A percentile compares a stretch with the other conserved stretches of the same genome.
Conservation (phyloP, 2,113 vertebrate genomes). For the Neodon shergylaensis region DNA sequence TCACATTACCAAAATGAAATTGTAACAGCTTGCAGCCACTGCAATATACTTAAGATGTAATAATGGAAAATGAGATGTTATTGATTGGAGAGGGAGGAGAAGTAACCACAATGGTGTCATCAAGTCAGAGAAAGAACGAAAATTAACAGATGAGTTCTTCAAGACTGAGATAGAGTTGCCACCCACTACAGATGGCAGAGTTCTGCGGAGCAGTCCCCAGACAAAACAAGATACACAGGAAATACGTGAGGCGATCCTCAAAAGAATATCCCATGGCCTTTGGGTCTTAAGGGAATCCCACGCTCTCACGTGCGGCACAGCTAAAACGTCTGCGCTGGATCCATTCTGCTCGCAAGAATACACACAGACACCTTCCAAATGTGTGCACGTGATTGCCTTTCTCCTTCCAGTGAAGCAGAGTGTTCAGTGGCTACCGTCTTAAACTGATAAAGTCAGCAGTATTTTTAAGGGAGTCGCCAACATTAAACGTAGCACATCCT, state of each 20-base stretch:
- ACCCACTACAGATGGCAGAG: conserved; percentile 72
- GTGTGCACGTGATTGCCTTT: background rate
- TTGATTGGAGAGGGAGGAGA: conserved; percentile 77
- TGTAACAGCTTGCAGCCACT: conserved; percentile 72
- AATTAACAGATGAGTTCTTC: conserved; percentile 79
- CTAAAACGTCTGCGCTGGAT: background rate
- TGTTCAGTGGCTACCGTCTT: background rate
- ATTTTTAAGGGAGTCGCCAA: background rate
- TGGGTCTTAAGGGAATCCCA: conserved; percentile 55
- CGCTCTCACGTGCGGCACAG: background rate
- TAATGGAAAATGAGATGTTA: conserved; percentile 81
- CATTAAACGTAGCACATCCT: background rate
- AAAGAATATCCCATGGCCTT: conserved; percentile 7
- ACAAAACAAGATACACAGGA: conserved; percentile 58
- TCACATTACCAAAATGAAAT: conserved; percentile 70
- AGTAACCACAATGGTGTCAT: conserved; percentile 78
- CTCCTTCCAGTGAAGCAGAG: background rate
- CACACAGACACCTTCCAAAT: background rate
- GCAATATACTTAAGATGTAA: conserved; percentile 75
- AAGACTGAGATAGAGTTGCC: conserved; percentile 63
- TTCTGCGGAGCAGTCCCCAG: conserved; percentile 63
- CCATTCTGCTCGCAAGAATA: background rate
- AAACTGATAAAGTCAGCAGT: background rate
- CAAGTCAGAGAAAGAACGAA: conserved; percentile 77
- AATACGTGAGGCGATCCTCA: conserved; percentile 44